phyloP scores from a whole-genome alignment of 2,888 invertebrate species.

The Heteromurus nitidus region DNA sequence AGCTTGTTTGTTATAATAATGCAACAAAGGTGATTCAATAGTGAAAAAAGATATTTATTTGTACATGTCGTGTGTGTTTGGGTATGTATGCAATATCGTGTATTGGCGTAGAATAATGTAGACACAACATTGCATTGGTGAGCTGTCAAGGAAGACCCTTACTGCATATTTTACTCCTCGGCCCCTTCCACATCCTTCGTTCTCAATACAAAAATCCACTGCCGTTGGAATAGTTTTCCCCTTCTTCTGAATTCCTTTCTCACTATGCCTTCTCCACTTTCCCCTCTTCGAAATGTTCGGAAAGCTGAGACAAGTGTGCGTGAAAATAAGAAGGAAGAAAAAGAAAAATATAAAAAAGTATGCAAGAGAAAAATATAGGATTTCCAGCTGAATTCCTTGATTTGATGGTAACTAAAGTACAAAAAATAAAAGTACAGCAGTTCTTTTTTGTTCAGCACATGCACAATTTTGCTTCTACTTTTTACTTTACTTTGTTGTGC shows the following conservation, averaged over 20 bases:
- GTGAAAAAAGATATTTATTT: slow-evolving; percentile 1
- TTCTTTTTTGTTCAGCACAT: slow-evolving; percentile 37
- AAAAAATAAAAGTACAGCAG: neutral
- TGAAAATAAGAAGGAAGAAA: slow-evolving; percentile 34
- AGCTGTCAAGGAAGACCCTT: slow-evolving; percentile 36
- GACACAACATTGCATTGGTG: slow-evolving; percentile 32
- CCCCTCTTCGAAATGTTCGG: neutral
- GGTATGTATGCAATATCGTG: slow-evolving; percentile 6
- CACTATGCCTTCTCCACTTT: neutral
- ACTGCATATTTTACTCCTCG: slow-evolving; percentile 25
- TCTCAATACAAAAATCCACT: no score
- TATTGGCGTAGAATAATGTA: slow-evolving; percentile 8
- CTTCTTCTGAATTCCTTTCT: slow-evolving; percentile 30
- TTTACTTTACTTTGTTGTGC: neutral
- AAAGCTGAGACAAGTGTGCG: slow-evolving; percentile 7
- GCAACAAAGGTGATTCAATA: neutral
- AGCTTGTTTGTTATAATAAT: slow-evolving; percentile 6
- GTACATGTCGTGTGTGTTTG: neutral
- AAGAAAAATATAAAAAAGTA: slow-evolving; percentile 11
- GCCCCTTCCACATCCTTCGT: neutral
- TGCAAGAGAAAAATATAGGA: slow-evolving; percentile 49
- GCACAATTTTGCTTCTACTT: neutral
- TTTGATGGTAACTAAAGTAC: slow-evolving; percentile 41
- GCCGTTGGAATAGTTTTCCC: slow-evolving; percentile 8
- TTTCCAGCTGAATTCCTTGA: slow-evolving; percentile 57